Base-by-base conservation (phyloP, 2,888 invertebrate genomes). In the Conops quadrifasciatus region DNA sequence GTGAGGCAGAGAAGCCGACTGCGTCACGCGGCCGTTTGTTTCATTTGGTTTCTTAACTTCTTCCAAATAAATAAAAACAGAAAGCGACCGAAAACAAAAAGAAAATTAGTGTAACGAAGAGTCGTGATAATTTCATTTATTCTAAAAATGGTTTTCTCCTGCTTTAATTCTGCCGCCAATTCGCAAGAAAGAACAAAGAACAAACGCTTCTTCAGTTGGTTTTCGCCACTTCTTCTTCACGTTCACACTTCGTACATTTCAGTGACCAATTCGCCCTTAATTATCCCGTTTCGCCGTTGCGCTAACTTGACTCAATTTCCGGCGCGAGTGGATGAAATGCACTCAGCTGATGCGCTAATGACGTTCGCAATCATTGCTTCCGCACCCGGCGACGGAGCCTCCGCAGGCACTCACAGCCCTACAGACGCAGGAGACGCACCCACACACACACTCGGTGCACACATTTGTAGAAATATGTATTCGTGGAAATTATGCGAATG, bases 361-460 rank as follows among this genome's bases (percentile, higher is more conserved):
- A 63, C 62, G 47, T 63, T 63, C 30, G 15, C 65, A 19, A 49
- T 30, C 16, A 65, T 65, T 53, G 65, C 65, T 65, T 51, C 51
- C 47, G 65, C 53, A n/a, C n/a, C n/a, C 26, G 16, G 58, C 15
- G 53, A 21, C 19, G 53, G 53, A 53, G 11, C 21, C 2, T 9
- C 0, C 21, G 21, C 4, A 36, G 19, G 13, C 16, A 19, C n/a
- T n/a, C 9, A 5, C 21, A 24, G 16, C 60, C 21, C 16, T 4
- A 2, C 36, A 30, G 16, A 60, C 36, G 26, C 4, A 36, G 36
- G 4, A 4, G 36, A 9, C 30, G 4, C 60, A 30, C 60, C 4
- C 28, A 30, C 60, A 30, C 30, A 30, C 53, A 28, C 24, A 47
- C 19, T 5, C 21, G 36, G 9, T 36, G 30, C 24, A 24, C 2